Evolutionary conservation across 2,797 vertebrate genomes (phyloP).

Genomic region (Phaenicophaeus curvirostris): DNA sequence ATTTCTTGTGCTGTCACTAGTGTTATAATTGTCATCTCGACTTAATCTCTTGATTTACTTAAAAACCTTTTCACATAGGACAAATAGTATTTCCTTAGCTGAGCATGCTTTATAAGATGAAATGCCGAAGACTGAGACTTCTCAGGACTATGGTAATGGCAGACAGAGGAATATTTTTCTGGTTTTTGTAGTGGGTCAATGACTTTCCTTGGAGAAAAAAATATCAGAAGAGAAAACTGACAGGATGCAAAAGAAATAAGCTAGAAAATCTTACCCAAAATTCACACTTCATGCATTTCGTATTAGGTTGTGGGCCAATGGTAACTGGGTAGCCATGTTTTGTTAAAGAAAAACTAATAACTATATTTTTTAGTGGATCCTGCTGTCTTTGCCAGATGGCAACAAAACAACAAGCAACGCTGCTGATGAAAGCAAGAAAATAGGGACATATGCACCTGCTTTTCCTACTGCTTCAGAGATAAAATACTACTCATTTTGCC

Average conservation of each 20-base stretch:
- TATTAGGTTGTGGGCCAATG: neutral
- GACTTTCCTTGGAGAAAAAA: neutral
- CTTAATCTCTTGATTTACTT: neutral
- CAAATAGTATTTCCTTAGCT: neutral
- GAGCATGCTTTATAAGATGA: neutral
- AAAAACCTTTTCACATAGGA: neutral
- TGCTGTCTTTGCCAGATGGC: slow-evolving; percentile 57
- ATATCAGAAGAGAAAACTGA: neutral
- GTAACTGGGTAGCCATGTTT: slow-evolving; percentile 22
- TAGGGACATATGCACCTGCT: slow-evolving; percentile 42
- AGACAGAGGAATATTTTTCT: neutral
- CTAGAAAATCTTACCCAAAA: neutral
- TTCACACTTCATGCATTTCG: neutral
- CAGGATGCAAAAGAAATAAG: neutral
- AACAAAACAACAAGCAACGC: slow-evolving; percentile 32
- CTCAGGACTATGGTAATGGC: neutral
- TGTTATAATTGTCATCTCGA: neutral
- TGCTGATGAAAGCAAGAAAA: slow-evolving; percentile 54
- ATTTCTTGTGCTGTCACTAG: neutral
- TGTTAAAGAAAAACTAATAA: slow-evolving; percentile 34
- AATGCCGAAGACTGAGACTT: neutral
- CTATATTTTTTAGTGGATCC: slow-evolving; percentile 25
- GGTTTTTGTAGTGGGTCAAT: neutral
- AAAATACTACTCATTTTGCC: slow-evolving; percentile 44
- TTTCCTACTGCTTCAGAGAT: slow-evolving; percentile 24